These are phyloP conservation scores for Timema podura DNA, from an alignment of 2,888 invertebrate species.

Conservation along the genomic window DNA sequence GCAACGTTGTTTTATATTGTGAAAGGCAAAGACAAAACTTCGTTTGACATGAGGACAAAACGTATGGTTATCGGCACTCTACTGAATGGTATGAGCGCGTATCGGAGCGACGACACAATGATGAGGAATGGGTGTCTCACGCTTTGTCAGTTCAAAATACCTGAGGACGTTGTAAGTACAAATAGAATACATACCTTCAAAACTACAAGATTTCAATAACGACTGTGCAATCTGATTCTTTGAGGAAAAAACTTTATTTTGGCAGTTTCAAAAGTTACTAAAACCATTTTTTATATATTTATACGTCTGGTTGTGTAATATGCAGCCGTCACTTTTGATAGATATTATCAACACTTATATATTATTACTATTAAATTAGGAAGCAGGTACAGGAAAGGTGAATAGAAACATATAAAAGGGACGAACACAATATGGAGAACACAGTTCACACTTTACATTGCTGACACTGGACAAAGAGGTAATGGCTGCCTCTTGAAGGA, in stretches of 20 bases:
- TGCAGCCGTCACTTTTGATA: no score
- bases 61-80: slow-evolving; percentile 76
- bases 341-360: no score
- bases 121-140: slow-evolving; percentile 95
- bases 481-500: no score
- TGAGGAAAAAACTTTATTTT: not conserved
- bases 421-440: no score
- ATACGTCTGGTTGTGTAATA: no score
- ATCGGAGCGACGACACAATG: slow-evolving; percentile 85
- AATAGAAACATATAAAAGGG: no score
- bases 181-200: slow-evolving; percentile 10
- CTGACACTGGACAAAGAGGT: no score
- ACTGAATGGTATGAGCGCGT: slow-evolving; percentile 84
- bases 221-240: not conserved
- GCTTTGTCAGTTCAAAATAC: slow-evolving; percentile 91
- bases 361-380: no score
- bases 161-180: slow-evolving; percentile 80
- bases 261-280: no score
- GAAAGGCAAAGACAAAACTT: slow-evolving; percentile 75
- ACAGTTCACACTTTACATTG: no score
- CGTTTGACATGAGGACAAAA: slow-evolving; percentile 69
- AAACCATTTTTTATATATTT: no score
- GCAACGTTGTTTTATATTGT: slow-evolving; percentile 94
- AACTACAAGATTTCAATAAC: not conserved
- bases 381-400: no score